Percentiles rank a stretch among this genome's conserved stretches.
phyloP scores from a whole-genome alignment of 1,140 invertebrate species.

The Mya arenaria region DNA sequence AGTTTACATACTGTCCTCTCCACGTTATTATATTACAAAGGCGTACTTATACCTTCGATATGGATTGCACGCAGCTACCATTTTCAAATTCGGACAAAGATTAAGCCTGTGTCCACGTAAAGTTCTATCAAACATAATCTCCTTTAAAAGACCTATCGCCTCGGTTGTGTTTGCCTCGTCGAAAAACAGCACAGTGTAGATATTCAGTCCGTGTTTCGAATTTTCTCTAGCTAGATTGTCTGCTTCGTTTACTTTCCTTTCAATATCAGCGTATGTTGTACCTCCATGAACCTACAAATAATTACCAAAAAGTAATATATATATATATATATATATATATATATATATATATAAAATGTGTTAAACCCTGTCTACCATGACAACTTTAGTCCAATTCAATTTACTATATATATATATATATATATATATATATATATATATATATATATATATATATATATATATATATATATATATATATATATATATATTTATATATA shows the following conservation, averaged over 20 bases:
- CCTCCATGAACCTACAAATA: conserved; percentile 75
- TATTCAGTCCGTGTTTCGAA: background rate
- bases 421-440: no score
- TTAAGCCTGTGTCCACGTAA: conserved; percentile 60
- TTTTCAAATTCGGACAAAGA: conserved; percentile 50
- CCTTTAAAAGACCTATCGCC: conserved; percentile 75
- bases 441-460: no score
- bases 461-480: no score
- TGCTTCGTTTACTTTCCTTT: conserved; percentile 67
- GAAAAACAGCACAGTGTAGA: conserved; percentile 63
- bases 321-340: no score
- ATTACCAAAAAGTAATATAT: no score
- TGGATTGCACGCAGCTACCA: conserved; percentile 74
- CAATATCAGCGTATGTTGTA: conserved; percentile 68
- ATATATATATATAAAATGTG: no score
- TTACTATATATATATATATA: no score
- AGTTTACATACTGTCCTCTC: no score
- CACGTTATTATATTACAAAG: no score
- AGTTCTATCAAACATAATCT: conserved; percentile 74
- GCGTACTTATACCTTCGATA: conserved; percentile 75
- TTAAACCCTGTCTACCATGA: no score
- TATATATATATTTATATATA: no score
- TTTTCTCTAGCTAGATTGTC: conserved; percentile 2
- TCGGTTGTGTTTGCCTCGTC: conserved; percentile 78
- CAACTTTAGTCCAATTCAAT: no score